Evolutionary conservation across 2,888 invertebrate genomes (phyloP).

Genomic region (Nomada hirtipes): DNA sequence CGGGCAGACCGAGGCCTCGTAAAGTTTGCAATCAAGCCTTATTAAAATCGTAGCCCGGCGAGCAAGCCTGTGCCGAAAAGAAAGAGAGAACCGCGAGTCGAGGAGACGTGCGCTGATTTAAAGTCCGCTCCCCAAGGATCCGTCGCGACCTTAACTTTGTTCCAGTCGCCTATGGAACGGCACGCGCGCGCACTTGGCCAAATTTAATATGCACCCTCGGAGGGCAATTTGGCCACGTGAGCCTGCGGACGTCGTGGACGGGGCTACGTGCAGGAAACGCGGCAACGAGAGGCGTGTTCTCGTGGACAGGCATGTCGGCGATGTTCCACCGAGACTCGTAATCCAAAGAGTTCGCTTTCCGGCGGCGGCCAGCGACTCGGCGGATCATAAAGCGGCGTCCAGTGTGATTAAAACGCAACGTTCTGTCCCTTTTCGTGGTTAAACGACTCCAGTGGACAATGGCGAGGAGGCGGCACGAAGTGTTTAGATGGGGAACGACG

Average conservation of each 20-base stretch:
- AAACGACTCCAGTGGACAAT: conserved; percentile 45
- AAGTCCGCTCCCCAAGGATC: conserved; percentile 32
- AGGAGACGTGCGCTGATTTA: conserved; percentile 53
- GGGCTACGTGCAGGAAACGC: neutral
- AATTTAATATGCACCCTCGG: conserved; percentile 61
- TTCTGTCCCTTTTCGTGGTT: conserved; percentile 24
- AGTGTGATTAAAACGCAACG: conserved; percentile 63
- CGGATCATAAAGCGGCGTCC: conserved; percentile 56
- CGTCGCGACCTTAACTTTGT: conserved; percentile 36
- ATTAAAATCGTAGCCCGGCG: conserved; percentile 64
- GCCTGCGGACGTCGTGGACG: conserved; percentile 5
- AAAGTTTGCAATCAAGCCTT: conserved; percentile 70
- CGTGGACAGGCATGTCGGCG: conserved; percentile 17
- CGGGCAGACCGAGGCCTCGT: conserved; percentile 49
- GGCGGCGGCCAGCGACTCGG: conserved; percentile 7
- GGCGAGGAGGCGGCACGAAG: conserved; percentile 46
- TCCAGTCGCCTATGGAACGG: neutral
- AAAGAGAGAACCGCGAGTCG: conserved; percentile 41
- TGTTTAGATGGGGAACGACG: conserved; percentile 40
- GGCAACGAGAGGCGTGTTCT: conserved; percentile 17
- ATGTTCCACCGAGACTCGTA: conserved; percentile 59
- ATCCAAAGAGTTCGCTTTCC: conserved; percentile 34
- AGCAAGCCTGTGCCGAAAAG: conserved; percentile 18
- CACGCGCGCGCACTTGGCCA: conserved; percentile 16
- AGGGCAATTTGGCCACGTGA: conserved; percentile 41